These are phyloP conservation scores for Monarcha castaneiventris DNA, from an alignment of 2,113 vertebrate species.

Conservation along the genomic window DNA sequence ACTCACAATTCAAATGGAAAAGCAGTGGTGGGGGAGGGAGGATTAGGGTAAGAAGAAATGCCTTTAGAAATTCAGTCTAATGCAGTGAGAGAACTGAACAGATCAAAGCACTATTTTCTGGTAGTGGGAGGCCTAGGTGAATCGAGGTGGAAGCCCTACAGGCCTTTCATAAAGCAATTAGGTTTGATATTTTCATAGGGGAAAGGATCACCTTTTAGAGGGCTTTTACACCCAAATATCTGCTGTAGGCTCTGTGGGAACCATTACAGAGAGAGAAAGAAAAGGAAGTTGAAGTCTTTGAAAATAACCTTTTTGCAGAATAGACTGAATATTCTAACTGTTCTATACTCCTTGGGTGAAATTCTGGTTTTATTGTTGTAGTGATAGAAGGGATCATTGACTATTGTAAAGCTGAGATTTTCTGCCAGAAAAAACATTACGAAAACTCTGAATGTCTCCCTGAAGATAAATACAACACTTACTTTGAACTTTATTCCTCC, in stretches of 20 bases:
- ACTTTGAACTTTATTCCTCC: background rate
- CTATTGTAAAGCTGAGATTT: background rate
- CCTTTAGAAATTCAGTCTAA: slow-evolving; percentile 1
- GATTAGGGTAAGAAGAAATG: background rate
- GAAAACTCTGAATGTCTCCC: background rate
- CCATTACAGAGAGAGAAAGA: background rate
- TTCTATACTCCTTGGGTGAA: background rate
- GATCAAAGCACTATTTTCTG: slow-evolving; percentile 33
- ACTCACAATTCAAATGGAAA: background rate
- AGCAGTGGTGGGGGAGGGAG: background rate
- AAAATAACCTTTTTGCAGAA: slow-evolving; percentile 31
- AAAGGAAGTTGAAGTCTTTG: background rate
- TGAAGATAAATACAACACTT: background rate
- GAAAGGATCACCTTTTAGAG: background rate
- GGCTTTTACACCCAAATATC: background rate
- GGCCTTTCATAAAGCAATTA: slow-evolving; percentile 16
- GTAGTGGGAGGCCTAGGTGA: slow-evolving; percentile 9
- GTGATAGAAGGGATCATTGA: background rate
- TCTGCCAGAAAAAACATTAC: background rate
- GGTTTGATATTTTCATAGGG: slow-evolving; percentile 15
- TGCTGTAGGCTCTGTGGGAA: background rate
- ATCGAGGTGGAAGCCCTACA: background rate
- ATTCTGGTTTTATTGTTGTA: background rate
- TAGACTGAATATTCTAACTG: background rate
- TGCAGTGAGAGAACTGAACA: background rate